phyloP scores from a whole-genome alignment of 2,113 vertebrate species.

The Seriola rivoliana region DNA sequence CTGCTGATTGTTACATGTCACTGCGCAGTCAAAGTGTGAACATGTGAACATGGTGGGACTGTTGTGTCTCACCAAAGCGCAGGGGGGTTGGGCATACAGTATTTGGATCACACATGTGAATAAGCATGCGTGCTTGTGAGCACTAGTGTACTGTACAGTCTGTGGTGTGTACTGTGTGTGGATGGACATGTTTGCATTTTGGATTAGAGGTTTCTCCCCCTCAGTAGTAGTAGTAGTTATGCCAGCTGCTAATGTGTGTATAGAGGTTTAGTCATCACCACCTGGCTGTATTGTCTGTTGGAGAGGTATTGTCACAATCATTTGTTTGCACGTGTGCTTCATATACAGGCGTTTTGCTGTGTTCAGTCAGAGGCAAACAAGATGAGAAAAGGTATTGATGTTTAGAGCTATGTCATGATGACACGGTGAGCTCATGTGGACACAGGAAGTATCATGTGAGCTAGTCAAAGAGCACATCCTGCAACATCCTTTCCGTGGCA shows the following conservation, averaged over 20 bases:
- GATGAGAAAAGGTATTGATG: slow-evolving; percentile 27
- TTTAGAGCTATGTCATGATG: neutral
- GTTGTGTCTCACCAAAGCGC: slow-evolving; percentile 5
- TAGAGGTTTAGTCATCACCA: slow-evolving; percentile 36
- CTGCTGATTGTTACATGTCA: slow-evolving; percentile 17
- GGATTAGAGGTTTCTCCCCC: slow-evolving; percentile 13
- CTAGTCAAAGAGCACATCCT: slow-evolving; percentile 8
- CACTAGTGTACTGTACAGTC: neutral
- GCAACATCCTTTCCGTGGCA: slow-evolving; percentile 21
- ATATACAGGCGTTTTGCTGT: neutral
- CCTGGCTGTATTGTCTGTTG: slow-evolving; percentile 24
- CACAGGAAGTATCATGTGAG: slow-evolving; percentile 33
- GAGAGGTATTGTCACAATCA: slow-evolving; percentile 13
- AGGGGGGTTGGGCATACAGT: neutral
- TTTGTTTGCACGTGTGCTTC: slow-evolving; percentile 22
- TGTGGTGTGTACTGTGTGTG: neutral
- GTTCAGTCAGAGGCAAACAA: slow-evolving; percentile 1
- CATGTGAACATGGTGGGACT: neutral
- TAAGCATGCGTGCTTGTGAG: neutral
- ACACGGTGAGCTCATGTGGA: slow-evolving; percentile 7
- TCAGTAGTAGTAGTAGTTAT: slow-evolving; percentile 4
- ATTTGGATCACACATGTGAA: slow-evolving; percentile 11
- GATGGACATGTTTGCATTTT: slow-evolving; percentile 1
- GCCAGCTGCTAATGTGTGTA: slow-evolving; percentile 28
- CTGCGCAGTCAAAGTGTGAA: slow-evolving; percentile 12